These are phyloP conservation scores for Pilophorus perplexus DNA, from an alignment of 2,888 invertebrate genomes.

Conservation along the genomic window DNA sequence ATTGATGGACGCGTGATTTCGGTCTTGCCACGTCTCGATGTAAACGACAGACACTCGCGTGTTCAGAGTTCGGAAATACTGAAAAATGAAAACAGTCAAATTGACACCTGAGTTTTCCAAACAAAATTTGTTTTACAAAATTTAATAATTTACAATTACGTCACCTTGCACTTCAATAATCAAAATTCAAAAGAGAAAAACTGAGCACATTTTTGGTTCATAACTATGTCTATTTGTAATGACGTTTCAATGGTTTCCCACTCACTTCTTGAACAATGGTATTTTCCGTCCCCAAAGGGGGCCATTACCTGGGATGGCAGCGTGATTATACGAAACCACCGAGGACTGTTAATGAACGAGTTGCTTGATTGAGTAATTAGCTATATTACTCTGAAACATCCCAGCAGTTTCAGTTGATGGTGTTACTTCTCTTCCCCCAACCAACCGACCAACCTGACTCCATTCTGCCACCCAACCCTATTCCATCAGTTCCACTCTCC, in stretches of 20 bases:
- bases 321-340: slow-evolving; percentile 21
- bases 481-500: background rate
- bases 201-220: no score
- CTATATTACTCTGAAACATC: slow-evolving; percentile 30
- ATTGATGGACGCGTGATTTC: slow-evolving; percentile 79
- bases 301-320: background rate
- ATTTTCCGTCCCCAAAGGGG: slow-evolving; percentile 14
- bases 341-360: slow-evolving; percentile 25
- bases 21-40: slow-evolving; percentile 94
- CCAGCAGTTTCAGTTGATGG: slow-evolving; percentile 21
- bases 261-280: slow-evolving; percentile 5
- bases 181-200: no score
- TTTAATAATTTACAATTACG: no score
- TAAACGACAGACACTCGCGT: slow-evolving; percentile 93
- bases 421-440: background rate
- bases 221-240: no score
- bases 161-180: no score
- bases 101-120: no score
- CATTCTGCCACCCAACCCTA: no score
- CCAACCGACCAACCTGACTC: no score
- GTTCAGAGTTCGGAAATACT: slow-evolving; percentile 92
- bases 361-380: slow-evolving; percentile 32
- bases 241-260: background rate
- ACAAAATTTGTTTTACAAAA: no score
- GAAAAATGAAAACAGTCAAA: slow-evolving; percentile 49